A percentile compares a stretch with the other conserved stretches of the same genome.
These are phyloP conservation scores for Scaptomyza reducta DNA, from an alignment of 2,888 invertebrate species.

Conservation along the genomic window DNA sequence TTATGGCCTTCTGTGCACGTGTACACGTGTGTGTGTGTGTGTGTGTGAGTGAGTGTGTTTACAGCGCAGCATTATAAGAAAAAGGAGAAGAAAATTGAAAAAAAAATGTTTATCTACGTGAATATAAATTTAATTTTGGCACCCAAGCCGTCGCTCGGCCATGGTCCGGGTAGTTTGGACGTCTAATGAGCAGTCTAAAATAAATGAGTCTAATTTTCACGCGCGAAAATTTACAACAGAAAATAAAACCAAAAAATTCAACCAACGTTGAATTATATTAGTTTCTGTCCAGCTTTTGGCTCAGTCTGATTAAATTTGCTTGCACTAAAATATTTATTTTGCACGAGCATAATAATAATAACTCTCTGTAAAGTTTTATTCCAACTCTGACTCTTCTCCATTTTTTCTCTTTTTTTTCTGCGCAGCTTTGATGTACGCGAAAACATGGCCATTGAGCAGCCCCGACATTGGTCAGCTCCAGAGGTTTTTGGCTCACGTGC, in stretches of 20 bases:
- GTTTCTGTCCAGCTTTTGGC: slow-evolving; percentile 41
- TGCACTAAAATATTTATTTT: slow-evolving; percentile 43
- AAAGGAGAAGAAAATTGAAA: slow-evolving; percentile 29
- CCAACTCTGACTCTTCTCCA: background rate
- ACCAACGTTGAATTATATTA: slow-evolving; percentile 44
- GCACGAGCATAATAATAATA: slow-evolving; percentile 44
- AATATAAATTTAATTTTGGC: slow-evolving; percentile 68
- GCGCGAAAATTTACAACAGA: slow-evolving; percentile 27
- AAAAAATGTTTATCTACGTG: slow-evolving; percentile 59
- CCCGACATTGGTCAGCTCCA: slow-evolving; percentile 93
- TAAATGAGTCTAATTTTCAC: slow-evolving; percentile 69
- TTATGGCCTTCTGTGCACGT: slow-evolving; percentile 26
- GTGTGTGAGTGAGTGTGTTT: background rate
- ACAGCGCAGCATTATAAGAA: slow-evolving; percentile 37
- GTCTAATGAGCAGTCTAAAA: slow-evolving; percentile 66
- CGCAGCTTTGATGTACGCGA: slow-evolving; percentile 94
- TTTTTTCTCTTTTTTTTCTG: slow-evolving; percentile 19
- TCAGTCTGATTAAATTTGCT: slow-evolving; percentile 33
- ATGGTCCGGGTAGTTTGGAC: background rate
- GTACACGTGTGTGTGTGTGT: background rate
- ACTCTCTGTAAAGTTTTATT: slow-evolving; percentile 16
- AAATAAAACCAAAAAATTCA: too few relatives aligned
- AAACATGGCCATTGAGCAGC: slow-evolving; percentile 89
- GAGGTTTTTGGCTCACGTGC: slow-evolving; percentile 94
- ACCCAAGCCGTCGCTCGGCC: slow-evolving; percentile 15